These are phyloP conservation scores for Danio aesculapii DNA, from an alignment of 2,797 vertebrate species.

Conservation along the genomic window DNA sequence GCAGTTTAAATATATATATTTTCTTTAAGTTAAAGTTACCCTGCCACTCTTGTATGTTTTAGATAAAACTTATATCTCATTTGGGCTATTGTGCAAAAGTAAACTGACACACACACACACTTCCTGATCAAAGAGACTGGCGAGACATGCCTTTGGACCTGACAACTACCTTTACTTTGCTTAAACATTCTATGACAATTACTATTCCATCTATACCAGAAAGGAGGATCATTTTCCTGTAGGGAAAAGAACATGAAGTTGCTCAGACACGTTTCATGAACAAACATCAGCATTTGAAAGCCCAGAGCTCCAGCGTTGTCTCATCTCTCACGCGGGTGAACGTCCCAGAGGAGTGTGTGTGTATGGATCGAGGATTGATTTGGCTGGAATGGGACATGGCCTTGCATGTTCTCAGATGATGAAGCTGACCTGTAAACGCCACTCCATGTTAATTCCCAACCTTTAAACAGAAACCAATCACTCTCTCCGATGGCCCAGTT, in stretches of 20 bases:
- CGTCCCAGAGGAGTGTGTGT: slow-evolving; percentile 59
- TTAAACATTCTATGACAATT: slow-evolving; percentile 18
- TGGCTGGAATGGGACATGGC: slow-evolving; percentile 84
- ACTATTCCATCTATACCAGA: slow-evolving; percentile 6
- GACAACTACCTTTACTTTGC: slow-evolving; percentile 41
- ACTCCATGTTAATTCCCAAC: slow-evolving; percentile 76
- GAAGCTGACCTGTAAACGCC: slow-evolving; percentile 79
- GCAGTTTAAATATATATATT: no score
- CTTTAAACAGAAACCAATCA: slow-evolving; percentile 38
- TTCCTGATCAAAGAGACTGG: slow-evolving; percentile 42
- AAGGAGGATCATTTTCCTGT: not conserved
- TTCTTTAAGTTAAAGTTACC: no score
- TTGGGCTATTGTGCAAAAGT: no score
- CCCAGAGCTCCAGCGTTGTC: slow-evolving; percentile 7
- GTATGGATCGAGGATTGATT: slow-evolving; percentile 89
- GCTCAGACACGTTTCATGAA: slow-evolving; percentile 45
- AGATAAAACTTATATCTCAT: no score
- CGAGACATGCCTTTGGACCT: not conserved
- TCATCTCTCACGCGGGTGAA: slow-evolving; percentile 48
- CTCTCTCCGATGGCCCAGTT: slow-evolving; percentile 1
- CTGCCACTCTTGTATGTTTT: no score
- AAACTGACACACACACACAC: not conserved
- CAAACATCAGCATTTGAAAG: slow-evolving; percentile 42
- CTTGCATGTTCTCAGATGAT: slow-evolving; percentile 88
- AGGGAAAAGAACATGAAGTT: slow-evolving; percentile 49